Evolutionary conservation across 2,797 vertebrate species (phyloP).

Genomic region (Fratercula arctica): DNA sequence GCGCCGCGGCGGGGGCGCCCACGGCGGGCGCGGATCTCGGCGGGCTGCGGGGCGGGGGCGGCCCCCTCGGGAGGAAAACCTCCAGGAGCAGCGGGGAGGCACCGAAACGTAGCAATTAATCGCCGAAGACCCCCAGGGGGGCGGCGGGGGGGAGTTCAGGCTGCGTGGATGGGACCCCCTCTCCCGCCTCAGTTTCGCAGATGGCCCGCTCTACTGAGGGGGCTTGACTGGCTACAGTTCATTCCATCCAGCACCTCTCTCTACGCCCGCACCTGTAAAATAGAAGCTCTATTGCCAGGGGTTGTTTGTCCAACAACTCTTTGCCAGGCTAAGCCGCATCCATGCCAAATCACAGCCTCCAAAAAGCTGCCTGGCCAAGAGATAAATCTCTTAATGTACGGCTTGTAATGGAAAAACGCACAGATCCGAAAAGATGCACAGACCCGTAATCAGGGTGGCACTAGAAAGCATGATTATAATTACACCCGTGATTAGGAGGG

Average conservation of each 20-base stretch:
- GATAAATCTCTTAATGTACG: background rate
- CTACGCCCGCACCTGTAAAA: background rate
- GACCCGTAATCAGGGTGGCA: background rate
- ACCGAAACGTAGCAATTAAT: background rate
- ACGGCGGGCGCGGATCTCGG: background rate
- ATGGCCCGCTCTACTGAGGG: background rate
- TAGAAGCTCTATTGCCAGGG: background rate
- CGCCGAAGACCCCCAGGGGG: background rate
- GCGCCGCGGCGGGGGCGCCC: background rate
- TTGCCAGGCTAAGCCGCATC: background rate
- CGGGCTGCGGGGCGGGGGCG: background rate
- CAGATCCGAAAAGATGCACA: background rate
- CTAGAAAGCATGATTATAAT: slow-evolving; percentile 32
- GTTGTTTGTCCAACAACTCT: slow-evolving; percentile 7
- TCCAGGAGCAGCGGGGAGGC: background rate
- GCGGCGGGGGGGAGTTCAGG: background rate
- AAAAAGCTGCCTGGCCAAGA: background rate
- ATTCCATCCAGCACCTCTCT: background rate
- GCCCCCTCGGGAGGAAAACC: background rate
- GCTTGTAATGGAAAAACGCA: background rate
- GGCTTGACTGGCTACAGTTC: background rate
- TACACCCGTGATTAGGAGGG: background rate
- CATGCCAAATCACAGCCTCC: background rate
- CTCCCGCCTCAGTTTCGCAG: background rate
- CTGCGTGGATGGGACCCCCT: background rate